Evolutionary conservation across 2,888 invertebrate species (phyloP), one percentile per base, ranked within the genome.

Genomic region (Cataglyphis livida): DNA sequence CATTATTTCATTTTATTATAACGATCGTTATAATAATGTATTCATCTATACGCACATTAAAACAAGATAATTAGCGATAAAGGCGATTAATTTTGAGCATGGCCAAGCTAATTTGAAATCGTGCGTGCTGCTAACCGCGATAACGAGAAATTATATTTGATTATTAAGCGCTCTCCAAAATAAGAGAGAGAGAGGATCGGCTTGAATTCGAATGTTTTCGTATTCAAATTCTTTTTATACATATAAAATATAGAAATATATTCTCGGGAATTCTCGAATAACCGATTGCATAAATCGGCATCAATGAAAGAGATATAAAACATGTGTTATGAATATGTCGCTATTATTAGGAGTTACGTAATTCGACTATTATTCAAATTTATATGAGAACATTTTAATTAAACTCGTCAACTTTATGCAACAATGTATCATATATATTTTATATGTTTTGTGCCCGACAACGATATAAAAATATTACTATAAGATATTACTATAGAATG

Each of bases 141-240:
- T 78, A 78, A 70, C 70, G 78, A 79, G 59, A 70, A 70, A 70
- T 79, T 78, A 78, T 59, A 70, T 79, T 38, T 65, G 35, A 35
- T 61, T 70, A 70, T 79, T 79, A 57, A 76, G 57, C 66, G 59
- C 35, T 41, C 12, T 21, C 15, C 57, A 15, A 65, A 65, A 65
- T 70, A 59, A 79, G 41, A 35, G 35, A 35, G 32, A 35, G 35
- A 35, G 35, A 35, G 35, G 28, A 70, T 35, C 51, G 35, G 44
- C 32, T 70, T 68, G 44, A 70, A 44, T 79, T 70, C 28, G 28
- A 57, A 41, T 38, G 44, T 25, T 78, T 35, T 38, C 21, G 59
- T 59, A 68, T 68, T 66, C 57, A 68, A 78, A 66, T 59, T 38
- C 21, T 32, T 59, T 68, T 44, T 44, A 18, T 41, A 57, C 25